Conservation (phyloP, 2,888 invertebrate genomes). For the Eilema caniola region DNA sequence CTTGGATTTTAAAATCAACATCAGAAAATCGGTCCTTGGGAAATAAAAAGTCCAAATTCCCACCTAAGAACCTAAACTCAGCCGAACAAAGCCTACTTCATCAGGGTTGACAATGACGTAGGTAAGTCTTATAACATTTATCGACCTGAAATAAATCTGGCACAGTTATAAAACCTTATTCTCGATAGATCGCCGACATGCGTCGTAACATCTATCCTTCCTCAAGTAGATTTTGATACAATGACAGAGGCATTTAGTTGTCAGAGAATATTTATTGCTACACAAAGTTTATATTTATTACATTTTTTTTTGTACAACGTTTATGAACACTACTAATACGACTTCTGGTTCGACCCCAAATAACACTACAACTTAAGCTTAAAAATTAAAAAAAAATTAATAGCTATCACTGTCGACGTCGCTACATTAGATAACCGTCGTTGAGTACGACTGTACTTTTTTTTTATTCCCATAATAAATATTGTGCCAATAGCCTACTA, state of each 20-base stretch:
- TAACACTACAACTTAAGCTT: not conserved
- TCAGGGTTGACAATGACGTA: slow-evolving; percentile 20
- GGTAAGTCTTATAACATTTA: slow-evolving; percentile 12
- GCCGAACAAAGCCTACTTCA: slow-evolving; percentile 18
- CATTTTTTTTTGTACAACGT: too few species aligned
- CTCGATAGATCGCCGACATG: not conserved
- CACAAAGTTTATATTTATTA: not conserved
- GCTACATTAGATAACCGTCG: not conserved
- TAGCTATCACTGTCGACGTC: not conserved
- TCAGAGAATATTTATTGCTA: too few species aligned
- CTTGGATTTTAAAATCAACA: not conserved
- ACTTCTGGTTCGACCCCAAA: not conserved
- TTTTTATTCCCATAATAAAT: too few species aligned
- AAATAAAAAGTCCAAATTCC: slow-evolving; percentile 5
- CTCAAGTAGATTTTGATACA: not conserved
- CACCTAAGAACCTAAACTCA: slow-evolving; percentile 1
- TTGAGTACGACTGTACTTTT: too few species aligned
- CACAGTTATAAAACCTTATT: slow-evolving; percentile 5
- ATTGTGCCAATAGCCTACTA: too few species aligned
- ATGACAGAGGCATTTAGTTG: too few species aligned
- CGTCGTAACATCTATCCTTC: not conserved
- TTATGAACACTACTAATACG: not conserved
- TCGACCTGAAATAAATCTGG: slow-evolving; percentile 16
- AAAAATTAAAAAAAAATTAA: not conserved
- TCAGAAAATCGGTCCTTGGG: not conserved